Base-by-base conservation (phyloP, 2,113 vertebrate species). In the Nematolebias whitei region DNA sequence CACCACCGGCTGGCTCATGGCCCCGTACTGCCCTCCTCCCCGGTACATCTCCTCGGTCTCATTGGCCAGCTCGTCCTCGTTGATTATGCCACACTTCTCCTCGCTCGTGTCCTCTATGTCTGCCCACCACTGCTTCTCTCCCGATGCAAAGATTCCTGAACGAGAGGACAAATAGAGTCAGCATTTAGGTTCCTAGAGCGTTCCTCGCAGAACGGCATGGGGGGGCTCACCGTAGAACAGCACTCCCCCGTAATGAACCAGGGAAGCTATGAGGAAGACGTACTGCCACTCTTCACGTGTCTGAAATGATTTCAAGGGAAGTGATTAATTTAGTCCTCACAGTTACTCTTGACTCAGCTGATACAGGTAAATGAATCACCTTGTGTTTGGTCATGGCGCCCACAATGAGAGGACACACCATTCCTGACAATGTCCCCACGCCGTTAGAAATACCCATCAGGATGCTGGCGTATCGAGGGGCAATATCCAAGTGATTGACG, bases 331-430 rank as follows among this genome's bases (percentile, higher is more conserved):
- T 10, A 35, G 9, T 35, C 32, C 5, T 35, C 32, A 15, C 8
- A 50, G 18, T 19, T 48, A 20, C 18, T 4, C 13, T 43, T 38
- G 19, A 7, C 11, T 18, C 24, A 23, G 7, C 13, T 24, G 3
- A 47, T 1, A 38, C 2, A 50, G 12, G 4, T 6, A 11, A 53
- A 24, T n/a, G 14, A 10, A 26, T 61, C 77, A 97, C 96, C 95
- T 97, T 97, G 90, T 97, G 94, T 88, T 97, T 97, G n/a, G 96
- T 97, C 96, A 97, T 96, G 50, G 96, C 95, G 14, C 96, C 96
- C 60, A 97, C 96, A 38, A 97, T 97, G 64, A 97, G 88, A 13
- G 96, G 96, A 71, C 96, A 97, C 77, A 97, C 96, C 96, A 97
- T 97, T 35, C 96, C 96, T 1, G 95, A 96, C 78, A 97, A 82